phyloP scores from a whole-genome alignment of 2,888 invertebrate genomes.

The Gymnoscelis rufifasciata region DNA sequence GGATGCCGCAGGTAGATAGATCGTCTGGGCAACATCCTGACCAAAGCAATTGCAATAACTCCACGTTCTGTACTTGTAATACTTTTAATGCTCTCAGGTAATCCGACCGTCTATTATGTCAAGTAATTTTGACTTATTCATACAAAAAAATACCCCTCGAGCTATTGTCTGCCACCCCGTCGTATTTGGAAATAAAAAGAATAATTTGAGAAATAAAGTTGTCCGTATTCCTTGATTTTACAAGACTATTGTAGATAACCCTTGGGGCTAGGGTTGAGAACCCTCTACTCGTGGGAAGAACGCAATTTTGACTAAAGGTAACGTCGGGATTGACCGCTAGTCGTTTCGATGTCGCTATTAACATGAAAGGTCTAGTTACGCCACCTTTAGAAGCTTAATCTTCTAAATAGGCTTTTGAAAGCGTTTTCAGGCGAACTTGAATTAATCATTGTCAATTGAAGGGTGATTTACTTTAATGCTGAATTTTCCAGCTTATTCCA shows the following conservation, averaged over 20 bases:
- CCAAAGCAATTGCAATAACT: conserved; percentile 14
- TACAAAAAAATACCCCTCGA: conserved; percentile 6
- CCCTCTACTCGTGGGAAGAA: conserved; percentile 39
- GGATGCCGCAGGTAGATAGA: conserved; percentile 13
- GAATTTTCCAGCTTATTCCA: no score
- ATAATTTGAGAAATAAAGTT: conserved; percentile 29
- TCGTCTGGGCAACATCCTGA: conserved; percentile 12
- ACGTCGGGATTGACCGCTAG: conserved; percentile 43
- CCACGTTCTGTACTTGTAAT: no score
- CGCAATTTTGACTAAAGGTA: conserved; percentile 39
- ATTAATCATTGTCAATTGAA: not conserved
- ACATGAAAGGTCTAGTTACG: conserved; percentile 24
- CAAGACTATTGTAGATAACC: conserved; percentile 51
- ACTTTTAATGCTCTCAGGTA: conserved; percentile 8
- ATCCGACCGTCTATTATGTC: conserved; percentile 2
- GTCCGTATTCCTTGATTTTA: conserved; percentile 39
- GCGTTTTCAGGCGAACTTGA: conserved; percentile 3
- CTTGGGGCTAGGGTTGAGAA: conserved; percentile 34
- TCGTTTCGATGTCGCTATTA: conserved; percentile 32
- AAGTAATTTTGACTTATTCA: not conserved
- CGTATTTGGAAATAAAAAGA: conserved; percentile 4
- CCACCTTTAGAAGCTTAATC: conserved; percentile 19
- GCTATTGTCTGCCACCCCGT: conserved; percentile 5
- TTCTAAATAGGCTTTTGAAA: conserved; percentile 10
- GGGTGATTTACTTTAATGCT: not conserved